Evolutionary conservation across 2,888 invertebrate species (phyloP).

Genomic region (Melikaiella ostensackeni): DNA sequence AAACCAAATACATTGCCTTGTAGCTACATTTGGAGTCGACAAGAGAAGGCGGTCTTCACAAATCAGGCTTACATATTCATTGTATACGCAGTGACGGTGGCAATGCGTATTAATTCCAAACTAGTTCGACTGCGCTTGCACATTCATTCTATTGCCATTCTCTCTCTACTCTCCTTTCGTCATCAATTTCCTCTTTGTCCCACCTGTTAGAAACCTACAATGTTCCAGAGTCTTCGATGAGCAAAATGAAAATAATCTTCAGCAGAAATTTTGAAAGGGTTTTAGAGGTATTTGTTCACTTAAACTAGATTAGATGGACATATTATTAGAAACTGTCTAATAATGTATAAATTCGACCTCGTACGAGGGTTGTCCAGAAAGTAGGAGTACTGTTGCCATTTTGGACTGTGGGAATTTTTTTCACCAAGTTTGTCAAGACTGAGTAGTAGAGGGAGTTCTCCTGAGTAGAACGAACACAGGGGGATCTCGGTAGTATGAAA

Average conservation of each 20-base stretch:
- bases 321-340: too few species aligned
- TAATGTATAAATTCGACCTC: too few species aligned
- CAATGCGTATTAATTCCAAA: slow-evolving; percentile 62
- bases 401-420: too few species aligned
- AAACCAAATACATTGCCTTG: slow-evolving; percentile 43
- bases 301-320: too few species aligned
- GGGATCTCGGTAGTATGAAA: too few species aligned
- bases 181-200: neutral
- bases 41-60: slow-evolving; percentile 62
- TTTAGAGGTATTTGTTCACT: too few species aligned
- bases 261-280: too few species aligned
- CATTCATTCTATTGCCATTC: neutral
- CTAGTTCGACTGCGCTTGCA: neutral
- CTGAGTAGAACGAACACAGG: too few species aligned
- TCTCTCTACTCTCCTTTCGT: neutral
- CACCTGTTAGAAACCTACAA: neutral
- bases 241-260: slow-evolving; percentile 39
- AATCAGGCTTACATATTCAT: slow-evolving; percentile 70
- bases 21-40: slow-evolving; percentile 61
- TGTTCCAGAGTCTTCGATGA: slow-evolving; percentile 6
- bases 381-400: too few species aligned
- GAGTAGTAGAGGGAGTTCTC: too few species aligned
- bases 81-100: slow-evolving; percentile 52
- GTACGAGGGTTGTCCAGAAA: too few species aligned
- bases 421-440: too few species aligned